Conservation (phyloP, 2,888 invertebrate species). For the Leptinotarsa rubiginosa region DNA sequence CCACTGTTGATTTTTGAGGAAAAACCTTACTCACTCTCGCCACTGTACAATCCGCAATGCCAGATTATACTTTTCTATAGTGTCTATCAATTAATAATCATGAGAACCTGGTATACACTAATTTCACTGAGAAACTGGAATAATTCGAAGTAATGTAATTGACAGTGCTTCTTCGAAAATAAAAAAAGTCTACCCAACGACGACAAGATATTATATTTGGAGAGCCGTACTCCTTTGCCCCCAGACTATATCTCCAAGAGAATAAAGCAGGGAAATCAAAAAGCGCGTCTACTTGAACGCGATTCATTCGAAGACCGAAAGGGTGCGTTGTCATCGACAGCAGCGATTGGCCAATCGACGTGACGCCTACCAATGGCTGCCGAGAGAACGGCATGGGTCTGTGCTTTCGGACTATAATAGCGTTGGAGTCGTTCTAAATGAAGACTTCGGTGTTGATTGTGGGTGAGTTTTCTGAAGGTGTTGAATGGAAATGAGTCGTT, state of each 20-base stretch:
- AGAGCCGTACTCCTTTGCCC: background rate
- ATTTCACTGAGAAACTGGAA: too few species aligned
- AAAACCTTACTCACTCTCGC: too few species aligned
- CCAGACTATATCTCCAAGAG: background rate
- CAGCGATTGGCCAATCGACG: constrained; percentile 47
- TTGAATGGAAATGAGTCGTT: background rate
- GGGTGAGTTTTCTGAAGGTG: constrained; percentile 9
- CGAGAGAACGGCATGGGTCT: constrained; percentile 30
- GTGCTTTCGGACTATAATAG: constrained; percentile 22
- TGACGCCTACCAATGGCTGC: constrained; percentile 58
- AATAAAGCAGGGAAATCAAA: background rate
- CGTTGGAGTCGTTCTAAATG: constrained; percentile 3
- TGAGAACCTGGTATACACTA: too few species aligned
- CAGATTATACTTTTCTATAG: too few species aligned
- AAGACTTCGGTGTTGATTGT: constrained; percentile 6
- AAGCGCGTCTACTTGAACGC: constrained; percentile 31
- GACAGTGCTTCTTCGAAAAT: background rate
- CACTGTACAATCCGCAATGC: too few species aligned
- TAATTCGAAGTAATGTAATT: too few species aligned
- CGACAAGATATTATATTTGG: background rate
- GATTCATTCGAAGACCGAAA: constrained; percentile 24
- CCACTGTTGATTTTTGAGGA: too few species aligned
- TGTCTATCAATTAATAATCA: too few species aligned
- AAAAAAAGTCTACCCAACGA: background rate
- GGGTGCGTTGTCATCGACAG: constrained; percentile 30